These are phyloP conservation scores for Hirtodrosophila trivittata DNA, from an alignment of 2,888 invertebrate species.

Conservation along the genomic window DNA sequence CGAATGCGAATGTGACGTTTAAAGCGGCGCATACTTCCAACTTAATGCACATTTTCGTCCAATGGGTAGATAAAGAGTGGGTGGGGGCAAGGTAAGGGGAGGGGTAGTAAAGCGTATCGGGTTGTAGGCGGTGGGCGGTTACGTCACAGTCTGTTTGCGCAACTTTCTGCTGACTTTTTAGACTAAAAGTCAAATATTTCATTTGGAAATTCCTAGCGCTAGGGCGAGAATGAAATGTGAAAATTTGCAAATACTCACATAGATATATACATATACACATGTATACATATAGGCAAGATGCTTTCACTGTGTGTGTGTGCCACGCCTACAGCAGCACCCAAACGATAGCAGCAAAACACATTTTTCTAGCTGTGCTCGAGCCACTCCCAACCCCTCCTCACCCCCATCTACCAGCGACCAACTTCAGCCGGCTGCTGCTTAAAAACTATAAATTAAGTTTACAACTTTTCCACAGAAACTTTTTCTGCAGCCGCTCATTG, in stretches of 20 bases:
- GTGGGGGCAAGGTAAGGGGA: not conserved
- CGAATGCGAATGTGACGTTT: slow-evolving; percentile 30
- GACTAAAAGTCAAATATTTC: slow-evolving; percentile 77
- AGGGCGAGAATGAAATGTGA: slow-evolving; percentile 77
- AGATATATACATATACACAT: slow-evolving; percentile 9
- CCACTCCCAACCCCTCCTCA: not conserved
- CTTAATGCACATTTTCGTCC: slow-evolving; percentile 44
- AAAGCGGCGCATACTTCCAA: slow-evolving; percentile 40
- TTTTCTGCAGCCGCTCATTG: slow-evolving; percentile 20
- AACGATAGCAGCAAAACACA: slow-evolving; percentile 67
- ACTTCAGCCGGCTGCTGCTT: slow-evolving; percentile 69
- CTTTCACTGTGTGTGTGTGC: slow-evolving; percentile 5
- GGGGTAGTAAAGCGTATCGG: not conserved
- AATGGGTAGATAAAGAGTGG: slow-evolving; percentile 10
- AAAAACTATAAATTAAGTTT: slow-evolving; percentile 76
- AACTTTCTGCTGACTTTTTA: slow-evolving; percentile 75
- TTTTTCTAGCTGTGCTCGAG: slow-evolving; percentile 55
- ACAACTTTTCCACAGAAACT: slow-evolving; percentile 72
- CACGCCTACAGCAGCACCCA: slow-evolving; percentile 46
- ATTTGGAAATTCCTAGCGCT: slow-evolving; percentile 74
- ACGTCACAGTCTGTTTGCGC: slow-evolving; percentile 66
- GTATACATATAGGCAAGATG: not conserved
- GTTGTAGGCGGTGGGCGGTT: slow-evolving; percentile 17
- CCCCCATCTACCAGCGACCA: slow-evolving; percentile 6
- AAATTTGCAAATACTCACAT: slow-evolving; percentile 60